These are phyloP conservation scores for Synanthedon vespiformis DNA, from an alignment of 2,888 invertebrate species.

Conservation along the genomic window DNA sequence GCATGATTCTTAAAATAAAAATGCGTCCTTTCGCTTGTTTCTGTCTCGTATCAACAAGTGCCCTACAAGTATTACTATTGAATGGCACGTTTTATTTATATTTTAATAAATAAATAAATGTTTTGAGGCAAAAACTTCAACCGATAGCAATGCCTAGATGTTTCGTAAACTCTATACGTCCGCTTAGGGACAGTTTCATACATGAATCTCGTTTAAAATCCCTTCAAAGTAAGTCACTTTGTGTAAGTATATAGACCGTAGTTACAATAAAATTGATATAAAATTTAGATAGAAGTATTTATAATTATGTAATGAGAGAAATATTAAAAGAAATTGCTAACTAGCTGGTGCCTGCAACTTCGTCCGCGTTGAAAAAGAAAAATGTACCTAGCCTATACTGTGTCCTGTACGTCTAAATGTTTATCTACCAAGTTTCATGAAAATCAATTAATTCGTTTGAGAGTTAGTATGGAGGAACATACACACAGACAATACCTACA, in stretches of 20 bases:
- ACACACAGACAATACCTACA: no score
- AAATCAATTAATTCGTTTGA: no score
- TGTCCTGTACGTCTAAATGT: no score
- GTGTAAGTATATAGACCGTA: background rate
- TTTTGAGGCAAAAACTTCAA: background rate
- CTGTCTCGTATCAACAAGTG: slow-evolving; percentile 51
- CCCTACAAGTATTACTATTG: slow-evolving; percentile 39
- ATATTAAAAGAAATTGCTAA: no score
- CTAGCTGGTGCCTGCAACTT: no score
- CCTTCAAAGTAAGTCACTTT: slow-evolving; percentile 38
- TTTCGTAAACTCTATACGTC: slow-evolving; percentile 46
- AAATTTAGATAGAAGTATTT: no score
- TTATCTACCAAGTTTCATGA: no score
- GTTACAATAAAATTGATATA: no score
- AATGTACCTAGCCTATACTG: no score
- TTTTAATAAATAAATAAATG: slow-evolving; percentile 8
- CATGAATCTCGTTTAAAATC: slow-evolving; percentile 35
- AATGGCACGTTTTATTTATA: slow-evolving; percentile 16
- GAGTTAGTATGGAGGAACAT: no score
- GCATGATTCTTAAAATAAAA: slow-evolving; percentile 49
- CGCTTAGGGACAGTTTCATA: slow-evolving; percentile 34
- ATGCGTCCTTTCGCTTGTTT: slow-evolving; percentile 41
- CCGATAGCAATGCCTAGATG: slow-evolving; percentile 43
- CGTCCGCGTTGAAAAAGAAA: no score
- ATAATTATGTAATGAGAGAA: no score